Evolutionary conservation across 2,113 vertebrate species (phyloP).

Genomic region (Egretta garzetta): DNA sequence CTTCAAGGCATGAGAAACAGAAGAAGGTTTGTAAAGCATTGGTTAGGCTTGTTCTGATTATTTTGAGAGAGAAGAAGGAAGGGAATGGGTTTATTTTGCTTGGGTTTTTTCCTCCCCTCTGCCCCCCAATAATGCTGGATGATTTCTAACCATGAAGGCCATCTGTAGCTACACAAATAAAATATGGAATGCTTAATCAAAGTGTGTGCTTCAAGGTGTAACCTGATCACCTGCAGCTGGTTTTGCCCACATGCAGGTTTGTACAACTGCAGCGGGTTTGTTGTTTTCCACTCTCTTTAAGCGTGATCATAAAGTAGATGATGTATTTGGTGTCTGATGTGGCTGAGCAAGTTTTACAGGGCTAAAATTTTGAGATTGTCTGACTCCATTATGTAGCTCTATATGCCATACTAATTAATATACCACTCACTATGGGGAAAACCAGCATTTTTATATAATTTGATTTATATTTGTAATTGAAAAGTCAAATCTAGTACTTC

Average conservation of each 20-base stretch:
- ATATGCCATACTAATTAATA: not conserved
- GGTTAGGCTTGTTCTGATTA: not conserved
- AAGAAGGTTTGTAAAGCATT: not conserved
- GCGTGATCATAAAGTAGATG: not conserved
- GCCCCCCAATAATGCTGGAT: not conserved
- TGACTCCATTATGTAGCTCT: not conserved
- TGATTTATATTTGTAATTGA: not conserved
- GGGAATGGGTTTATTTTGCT: not conserved
- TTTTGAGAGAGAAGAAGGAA: not conserved
- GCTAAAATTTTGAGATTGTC: not conserved
- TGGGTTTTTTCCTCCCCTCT: not conserved
- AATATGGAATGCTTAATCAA: not conserved
- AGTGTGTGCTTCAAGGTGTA: not conserved
- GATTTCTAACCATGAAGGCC: not conserved
- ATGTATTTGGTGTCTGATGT: not conserved
- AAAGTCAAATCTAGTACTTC: not conserved
- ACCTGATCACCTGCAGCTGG: not conserved
- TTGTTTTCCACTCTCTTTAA: not conserved
- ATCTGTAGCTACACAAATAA: not conserved
- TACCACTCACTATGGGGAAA: not conserved
- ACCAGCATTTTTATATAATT: not conserved
- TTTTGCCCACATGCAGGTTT: not conserved
- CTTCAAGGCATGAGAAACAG: not conserved
- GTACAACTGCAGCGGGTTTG: not conserved
- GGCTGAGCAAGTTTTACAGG: not conserved